phyloP scores from a whole-genome alignment of 2,113 vertebrate species.

The Cavia porcellus region DNA sequence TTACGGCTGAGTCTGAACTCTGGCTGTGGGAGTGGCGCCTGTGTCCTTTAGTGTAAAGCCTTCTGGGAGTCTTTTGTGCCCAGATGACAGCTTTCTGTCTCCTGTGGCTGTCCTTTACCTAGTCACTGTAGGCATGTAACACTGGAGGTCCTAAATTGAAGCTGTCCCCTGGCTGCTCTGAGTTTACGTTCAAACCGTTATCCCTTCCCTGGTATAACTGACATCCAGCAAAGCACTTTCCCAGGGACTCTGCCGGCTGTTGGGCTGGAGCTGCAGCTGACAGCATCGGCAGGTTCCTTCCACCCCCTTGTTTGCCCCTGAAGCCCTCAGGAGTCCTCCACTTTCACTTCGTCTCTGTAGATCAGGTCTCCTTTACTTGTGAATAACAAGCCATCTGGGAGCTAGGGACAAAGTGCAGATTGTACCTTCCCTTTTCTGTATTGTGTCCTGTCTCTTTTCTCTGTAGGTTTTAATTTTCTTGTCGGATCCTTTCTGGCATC shows the following conservation, averaged over 20 bases:
- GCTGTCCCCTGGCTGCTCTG: background rate
- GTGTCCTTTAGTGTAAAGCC: background rate
- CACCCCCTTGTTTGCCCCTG: background rate
- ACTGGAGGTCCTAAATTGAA: background rate
- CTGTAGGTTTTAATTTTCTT: background rate
- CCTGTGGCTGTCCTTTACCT: background rate
- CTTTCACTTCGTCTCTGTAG: background rate
- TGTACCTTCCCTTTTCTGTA: background rate
- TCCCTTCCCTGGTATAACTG: background rate
- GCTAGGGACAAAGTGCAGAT: background rate
- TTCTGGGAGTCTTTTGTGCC: background rate
- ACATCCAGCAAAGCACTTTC: background rate
- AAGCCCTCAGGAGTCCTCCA: background rate
- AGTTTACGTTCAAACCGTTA: background rate
- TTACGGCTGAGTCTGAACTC: background rate
- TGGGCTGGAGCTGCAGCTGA: background rate
- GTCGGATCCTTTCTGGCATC: background rate
- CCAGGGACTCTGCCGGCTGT: background rate
- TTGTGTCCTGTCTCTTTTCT: background rate
- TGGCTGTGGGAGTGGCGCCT: background rate
- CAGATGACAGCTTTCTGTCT: background rate
- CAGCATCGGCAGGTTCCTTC: background rate
- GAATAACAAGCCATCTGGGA: background rate
- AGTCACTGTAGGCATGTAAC: background rate
- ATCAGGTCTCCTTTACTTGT: background rate